These are phyloP conservation scores for Plectrocnemia conspersa DNA, from an alignment of 1,140 invertebrate genomes.

Conservation along the genomic window DNA sequence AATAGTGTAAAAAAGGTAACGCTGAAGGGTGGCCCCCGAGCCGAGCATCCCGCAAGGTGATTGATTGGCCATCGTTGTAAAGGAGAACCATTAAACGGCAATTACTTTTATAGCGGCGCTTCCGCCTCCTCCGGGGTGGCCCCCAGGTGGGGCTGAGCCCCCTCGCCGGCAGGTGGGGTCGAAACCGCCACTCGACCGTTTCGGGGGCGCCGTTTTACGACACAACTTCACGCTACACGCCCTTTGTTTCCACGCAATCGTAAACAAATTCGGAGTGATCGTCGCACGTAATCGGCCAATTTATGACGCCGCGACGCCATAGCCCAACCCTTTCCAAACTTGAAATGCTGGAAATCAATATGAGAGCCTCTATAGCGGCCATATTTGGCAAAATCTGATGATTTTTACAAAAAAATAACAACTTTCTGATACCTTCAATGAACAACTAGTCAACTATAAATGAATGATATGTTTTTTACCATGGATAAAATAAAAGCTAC, in stretches of 20 bases:
- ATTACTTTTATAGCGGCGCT: conserved; percentile 30
- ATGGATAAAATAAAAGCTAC: too few relatives aligned
- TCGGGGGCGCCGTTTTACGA: conserved; percentile 13
- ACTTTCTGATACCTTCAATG: too few relatives aligned
- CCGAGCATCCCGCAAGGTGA: conserved; percentile 21
- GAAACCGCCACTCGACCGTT: conserved; percentile 18
- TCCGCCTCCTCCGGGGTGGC: conserved; percentile 3
- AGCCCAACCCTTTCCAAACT: too few relatives aligned
- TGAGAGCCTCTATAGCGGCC: too few relatives aligned
- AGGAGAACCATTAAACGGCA: conserved; percentile 30
- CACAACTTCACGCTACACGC: conserved; percentile 10
- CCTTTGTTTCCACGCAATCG: background rate
- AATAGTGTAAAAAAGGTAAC: too few relatives aligned
- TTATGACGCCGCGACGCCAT: background rate
- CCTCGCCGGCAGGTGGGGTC: conserved; percentile 4
- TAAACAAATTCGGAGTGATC: conserved; percentile 7
- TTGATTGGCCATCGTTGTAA: conserved; percentile 26
- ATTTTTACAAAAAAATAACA: too few relatives aligned
- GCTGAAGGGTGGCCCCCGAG: conserved; percentile 7
- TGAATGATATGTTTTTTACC: too few relatives aligned
- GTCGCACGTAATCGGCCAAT: conserved; percentile 12
- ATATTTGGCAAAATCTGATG: too few relatives aligned
- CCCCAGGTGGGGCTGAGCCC: conserved; percentile 6
- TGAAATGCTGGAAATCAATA: too few relatives aligned
- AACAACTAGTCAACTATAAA: too few relatives aligned